These are phyloP conservation scores for Allygus modestus DNA, from an alignment of 2,888 invertebrate genomes.

Conservation along the genomic window DNA sequence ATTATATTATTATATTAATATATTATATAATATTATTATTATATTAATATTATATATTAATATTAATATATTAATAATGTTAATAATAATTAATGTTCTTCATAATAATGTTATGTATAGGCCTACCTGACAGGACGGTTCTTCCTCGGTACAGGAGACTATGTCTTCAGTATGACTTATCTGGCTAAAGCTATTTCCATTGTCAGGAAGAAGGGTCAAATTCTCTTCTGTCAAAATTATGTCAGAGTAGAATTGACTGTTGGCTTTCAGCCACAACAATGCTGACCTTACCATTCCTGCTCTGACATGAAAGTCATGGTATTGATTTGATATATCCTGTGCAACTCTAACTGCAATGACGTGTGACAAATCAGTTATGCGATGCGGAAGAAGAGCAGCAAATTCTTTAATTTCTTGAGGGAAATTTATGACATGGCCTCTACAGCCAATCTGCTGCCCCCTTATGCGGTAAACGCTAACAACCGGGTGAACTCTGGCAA, in stretches of 20 bases:
- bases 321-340: not conserved
- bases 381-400: conserved; percentile 36
- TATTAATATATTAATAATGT: no score
- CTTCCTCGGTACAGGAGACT: not conserved
- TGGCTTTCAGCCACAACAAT: not conserved
- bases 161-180: not conserved
- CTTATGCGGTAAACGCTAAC: conserved; percentile 52
- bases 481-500: conserved; percentile 61
- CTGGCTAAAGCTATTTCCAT: conserved; percentile 15
- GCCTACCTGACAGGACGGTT: not conserved
- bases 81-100: no score
- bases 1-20: no score
- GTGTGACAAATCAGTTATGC: not conserved
- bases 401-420: conserved; percentile 47
- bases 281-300: not conserved
- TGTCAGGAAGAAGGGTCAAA: conserved; percentile 4
- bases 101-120: no score
- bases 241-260: conserved; percentile 25
- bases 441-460: conserved; percentile 58
- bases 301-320: not conserved
- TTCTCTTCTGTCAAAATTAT: conserved; percentile 20
- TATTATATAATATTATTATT: no score
- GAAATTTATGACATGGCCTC: conserved; percentile 58
- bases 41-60: no score
- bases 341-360: not conserved